phyloP scores from a whole-genome alignment of 2,888 invertebrate species.

The Heliconius aoede region DNA sequence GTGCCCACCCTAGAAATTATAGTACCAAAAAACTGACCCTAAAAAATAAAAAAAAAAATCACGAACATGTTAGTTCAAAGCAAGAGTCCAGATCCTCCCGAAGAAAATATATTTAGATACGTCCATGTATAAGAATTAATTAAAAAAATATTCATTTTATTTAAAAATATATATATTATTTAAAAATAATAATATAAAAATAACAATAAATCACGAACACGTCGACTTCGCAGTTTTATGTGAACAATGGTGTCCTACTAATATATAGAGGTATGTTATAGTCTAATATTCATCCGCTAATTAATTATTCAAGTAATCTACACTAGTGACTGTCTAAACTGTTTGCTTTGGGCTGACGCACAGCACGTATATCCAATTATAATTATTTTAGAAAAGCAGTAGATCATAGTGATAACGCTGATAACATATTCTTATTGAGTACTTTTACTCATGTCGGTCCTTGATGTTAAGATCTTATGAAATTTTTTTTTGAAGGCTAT shows the following conservation, averaged over 20 bases:
- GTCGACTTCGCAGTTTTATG: background rate
- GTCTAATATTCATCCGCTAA: constrained; percentile 20
- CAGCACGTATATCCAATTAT: constrained; percentile 22
- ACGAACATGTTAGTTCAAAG: too few species aligned
- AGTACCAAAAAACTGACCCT: too few species aligned
- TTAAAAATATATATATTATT: too few species aligned
- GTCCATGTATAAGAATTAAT: background rate
- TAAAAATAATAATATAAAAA: too few species aligned
- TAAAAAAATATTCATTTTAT: background rate
- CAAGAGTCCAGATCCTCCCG: too few species aligned
- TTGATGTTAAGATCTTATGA: background rate
- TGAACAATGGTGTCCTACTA: background rate
- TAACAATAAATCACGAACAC: background rate
- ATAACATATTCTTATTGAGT: constrained; percentile 1
- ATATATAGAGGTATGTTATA: constrained; percentile 22
- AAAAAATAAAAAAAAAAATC: too few species aligned
- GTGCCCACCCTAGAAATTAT: too few species aligned
- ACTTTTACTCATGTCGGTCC: background rate
- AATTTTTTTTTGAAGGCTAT: too few species aligned
- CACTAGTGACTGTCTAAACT: constrained; percentile 12
- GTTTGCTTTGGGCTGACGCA: constrained; percentile 20
- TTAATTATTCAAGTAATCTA: constrained; percentile 28
- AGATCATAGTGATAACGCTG: background rate
- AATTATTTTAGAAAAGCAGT: constrained; percentile 14
- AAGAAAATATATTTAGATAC: too few species aligned